phyloP scores from a whole-genome alignment of 2,113 vertebrate species.

The Ascaphus truei region DNA sequence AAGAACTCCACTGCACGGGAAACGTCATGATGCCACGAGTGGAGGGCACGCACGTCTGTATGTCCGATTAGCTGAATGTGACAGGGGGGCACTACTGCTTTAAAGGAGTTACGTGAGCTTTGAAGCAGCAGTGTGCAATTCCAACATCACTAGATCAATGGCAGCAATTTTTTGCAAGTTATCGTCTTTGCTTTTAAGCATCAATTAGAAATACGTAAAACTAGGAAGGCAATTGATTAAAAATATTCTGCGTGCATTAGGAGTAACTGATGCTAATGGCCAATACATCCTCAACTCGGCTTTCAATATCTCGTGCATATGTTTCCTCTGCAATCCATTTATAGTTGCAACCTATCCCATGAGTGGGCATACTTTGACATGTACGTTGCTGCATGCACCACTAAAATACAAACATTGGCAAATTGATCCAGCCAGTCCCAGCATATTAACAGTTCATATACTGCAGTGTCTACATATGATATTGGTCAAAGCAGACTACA shows the following conservation, averaged over 20 bases:
- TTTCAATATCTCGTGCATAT: background rate
- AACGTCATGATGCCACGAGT: no score
- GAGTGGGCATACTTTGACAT: background rate
- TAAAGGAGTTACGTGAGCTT: background rate
- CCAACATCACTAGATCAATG: background rate
- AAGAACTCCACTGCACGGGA: no score
- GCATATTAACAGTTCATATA: no score
- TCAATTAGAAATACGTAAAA: background rate
- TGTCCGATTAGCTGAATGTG: no score
- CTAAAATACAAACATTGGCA: background rate
- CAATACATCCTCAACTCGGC: background rate
- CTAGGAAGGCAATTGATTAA: background rate
- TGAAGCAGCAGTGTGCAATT: background rate
- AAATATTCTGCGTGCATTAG: constrained; percentile 3
- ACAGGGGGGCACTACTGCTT: background rate
- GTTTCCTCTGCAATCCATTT: background rate
- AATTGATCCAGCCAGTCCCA: background rate
- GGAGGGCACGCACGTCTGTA: no score
- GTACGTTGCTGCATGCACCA: background rate
- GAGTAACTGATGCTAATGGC: constrained; percentile 1
- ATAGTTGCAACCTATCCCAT: background rate
- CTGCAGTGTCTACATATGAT: no score
- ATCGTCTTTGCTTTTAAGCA: background rate
- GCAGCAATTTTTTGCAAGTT: background rate
- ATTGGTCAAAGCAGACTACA: no score